These are phyloP conservation scores for Prenolepis imparis DNA, from an alignment of 2,888 invertebrate species.

Conservation along the genomic window DNA sequence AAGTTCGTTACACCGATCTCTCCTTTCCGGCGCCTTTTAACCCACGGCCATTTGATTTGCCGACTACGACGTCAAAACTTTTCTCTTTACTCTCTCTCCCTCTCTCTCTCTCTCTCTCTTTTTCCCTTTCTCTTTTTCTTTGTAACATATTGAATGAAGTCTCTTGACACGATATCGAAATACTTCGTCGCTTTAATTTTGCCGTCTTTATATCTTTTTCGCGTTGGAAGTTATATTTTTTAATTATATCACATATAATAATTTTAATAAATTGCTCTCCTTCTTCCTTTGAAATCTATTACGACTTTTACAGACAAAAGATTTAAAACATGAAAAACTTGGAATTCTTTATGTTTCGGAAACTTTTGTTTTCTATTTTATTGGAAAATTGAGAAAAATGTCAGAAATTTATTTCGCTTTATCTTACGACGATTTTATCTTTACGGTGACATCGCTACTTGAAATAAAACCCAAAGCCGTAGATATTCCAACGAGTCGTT, in stretches of 20 bases:
- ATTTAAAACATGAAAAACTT: neutral
- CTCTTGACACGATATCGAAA: conserved; percentile 39
- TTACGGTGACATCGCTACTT: neutral
- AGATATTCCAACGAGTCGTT: conserved; percentile 20
- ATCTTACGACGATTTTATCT: conserved; percentile 3
- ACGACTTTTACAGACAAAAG: neutral
- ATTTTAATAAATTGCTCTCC: conserved; percentile 10
- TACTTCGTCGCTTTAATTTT: conserved; percentile 36
- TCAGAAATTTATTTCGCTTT: neutral
- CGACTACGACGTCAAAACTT: conserved; percentile 66
- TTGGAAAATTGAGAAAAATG: neutral
- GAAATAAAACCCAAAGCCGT: neutral
- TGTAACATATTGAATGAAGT: conserved; percentile 46
- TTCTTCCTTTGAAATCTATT: neutral
- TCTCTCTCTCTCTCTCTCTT: conserved; percentile 11
- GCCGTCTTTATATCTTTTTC: neutral
- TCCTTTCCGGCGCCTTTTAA: conserved; percentile 67
- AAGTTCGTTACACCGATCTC: conserved; percentile 76
- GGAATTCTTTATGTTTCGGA: neutral
- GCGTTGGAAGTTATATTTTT: conserved; percentile 12
- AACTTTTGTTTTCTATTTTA: neutral
- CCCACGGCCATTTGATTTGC: conserved; percentile 67
- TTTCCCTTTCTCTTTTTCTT: neutral
- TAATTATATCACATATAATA: conserved; percentile 30
- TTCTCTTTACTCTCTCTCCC: conserved; percentile 59